These are phyloP conservation scores for Centroberyx gerrardi DNA, from an alignment of 2,797 vertebrate species.

Conservation along the genomic window DNA sequence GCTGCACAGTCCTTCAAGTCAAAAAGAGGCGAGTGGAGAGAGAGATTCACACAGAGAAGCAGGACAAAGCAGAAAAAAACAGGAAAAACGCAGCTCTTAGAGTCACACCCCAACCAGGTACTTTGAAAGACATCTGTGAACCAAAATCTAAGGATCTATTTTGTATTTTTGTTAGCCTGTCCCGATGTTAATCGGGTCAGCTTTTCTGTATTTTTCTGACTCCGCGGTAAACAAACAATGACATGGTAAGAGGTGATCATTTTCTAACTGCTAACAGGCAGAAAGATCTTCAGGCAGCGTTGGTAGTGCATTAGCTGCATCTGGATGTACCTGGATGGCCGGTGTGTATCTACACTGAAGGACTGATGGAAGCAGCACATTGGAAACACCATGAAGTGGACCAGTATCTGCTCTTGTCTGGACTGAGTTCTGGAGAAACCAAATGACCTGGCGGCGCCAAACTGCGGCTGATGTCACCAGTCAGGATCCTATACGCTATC, in stretches of 20 bases:
- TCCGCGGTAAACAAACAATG: too few relatives aligned
- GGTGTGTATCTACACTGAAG: not conserved
- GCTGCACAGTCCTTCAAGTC: conserved; percentile 10
- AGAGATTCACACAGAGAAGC: not conserved
- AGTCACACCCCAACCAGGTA: too few relatives aligned
- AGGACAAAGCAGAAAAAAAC: not conserved
- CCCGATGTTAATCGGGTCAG: too few relatives aligned
- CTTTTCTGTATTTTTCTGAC: too few relatives aligned
- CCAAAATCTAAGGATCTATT: too few relatives aligned
- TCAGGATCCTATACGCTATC: not conserved
- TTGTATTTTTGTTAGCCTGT: too few relatives aligned
- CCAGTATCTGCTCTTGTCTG: not conserved
- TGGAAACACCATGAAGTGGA: not conserved
- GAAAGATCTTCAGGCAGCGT: not conserved
- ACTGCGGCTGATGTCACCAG: not conserved
- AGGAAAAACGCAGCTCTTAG: not conserved
- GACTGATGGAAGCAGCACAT: not conserved
- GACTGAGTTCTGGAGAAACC: conserved; percentile 1
- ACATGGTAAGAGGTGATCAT: too few relatives aligned
- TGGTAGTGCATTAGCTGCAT: not conserved
- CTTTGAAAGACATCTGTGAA: too few relatives aligned
- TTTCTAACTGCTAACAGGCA: too few relatives aligned
- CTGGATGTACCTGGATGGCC: not conserved
- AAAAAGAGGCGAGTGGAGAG: not conserved
- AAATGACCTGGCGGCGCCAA: not conserved